A percentile compares a stretch with the other conserved stretches of the same genome.
Conservation (phyloP, 2,888 invertebrate genomes). For the Tenthredo livida region DNA sequence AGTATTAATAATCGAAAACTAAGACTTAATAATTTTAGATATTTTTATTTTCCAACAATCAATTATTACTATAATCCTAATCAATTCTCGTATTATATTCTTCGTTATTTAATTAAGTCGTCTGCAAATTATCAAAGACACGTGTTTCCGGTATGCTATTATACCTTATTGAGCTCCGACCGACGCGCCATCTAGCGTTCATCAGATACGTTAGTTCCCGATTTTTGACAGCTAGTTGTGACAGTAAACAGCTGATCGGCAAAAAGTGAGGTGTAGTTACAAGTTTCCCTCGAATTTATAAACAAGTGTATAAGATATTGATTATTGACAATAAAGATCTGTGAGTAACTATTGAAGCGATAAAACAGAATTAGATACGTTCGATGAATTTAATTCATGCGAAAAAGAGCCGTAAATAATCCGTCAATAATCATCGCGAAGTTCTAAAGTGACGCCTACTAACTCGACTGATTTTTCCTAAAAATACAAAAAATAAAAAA, state of each 20-base stretch:
- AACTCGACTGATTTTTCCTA: background rate
- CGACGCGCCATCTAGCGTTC: background rate
- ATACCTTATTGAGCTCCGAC: background rate
- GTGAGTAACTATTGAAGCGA: slow-evolving; percentile 1
- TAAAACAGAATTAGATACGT: background rate
- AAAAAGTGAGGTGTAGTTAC: background rate
- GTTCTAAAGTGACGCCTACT: background rate
- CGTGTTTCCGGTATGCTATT: slow-evolving; percentile 35
- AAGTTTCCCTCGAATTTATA: background rate
- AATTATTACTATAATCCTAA: background rate
- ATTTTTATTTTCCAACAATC: background rate
- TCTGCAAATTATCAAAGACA: slow-evolving; percentile 19
- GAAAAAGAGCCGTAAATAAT: background rate
- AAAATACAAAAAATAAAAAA: background rate
- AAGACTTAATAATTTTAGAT: background rate
- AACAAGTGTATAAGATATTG: background rate
- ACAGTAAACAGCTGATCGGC: slow-evolving; percentile 42
- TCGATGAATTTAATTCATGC: background rate
- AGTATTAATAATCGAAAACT: background rate
- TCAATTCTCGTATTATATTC: background rate
- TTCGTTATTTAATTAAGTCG: background rate
- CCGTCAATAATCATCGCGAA: background rate
- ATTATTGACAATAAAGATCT: background rate
- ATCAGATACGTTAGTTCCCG: background rate
- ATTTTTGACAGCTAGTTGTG: slow-evolving; percentile 18